Percentiles rank a stretch among this genome's conserved stretches.
phyloP scores from a whole-genome alignment of 92 coral and sea anemone genomes.

The Heteractis magnifica region DNA sequence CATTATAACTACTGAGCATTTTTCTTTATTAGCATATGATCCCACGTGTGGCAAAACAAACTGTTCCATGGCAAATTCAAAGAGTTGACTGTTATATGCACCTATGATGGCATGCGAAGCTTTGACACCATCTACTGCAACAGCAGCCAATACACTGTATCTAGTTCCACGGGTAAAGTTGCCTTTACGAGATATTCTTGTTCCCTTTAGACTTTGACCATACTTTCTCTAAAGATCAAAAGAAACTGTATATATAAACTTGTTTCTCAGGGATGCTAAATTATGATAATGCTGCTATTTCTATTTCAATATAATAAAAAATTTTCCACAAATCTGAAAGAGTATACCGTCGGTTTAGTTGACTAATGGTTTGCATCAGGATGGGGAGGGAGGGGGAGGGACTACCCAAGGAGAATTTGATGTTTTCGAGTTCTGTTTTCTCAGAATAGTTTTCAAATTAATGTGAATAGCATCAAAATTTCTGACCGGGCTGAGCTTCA shows the following conservation, averaged over 20 bases:
- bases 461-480: too few species aligned
- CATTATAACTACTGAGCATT: slow-evolving; percentile 52
- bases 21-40: slow-evolving; percentile 47
- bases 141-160: slow-evolving; percentile 54
- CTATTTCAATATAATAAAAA: too few species aligned
- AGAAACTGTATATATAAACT: neutral
- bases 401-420: too few species aligned
- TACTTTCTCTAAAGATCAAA: slow-evolving; percentile 41
- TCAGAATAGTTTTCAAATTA: too few species aligned
- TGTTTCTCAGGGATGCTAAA: too few species aligned
- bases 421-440: too few species aligned
- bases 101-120: slow-evolving; percentile 50
- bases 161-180: slow-evolving; percentile 48
- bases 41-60: slow-evolving; percentile 55
- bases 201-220: slow-evolving; percentile 46
- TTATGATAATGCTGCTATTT: too few species aligned
- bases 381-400: too few species aligned
- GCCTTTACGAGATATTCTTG: slow-evolving; percentile 24
- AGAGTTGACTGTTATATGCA: slow-evolving; percentile 33
- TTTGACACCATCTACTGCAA: slow-evolving; percentile 39
- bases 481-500: too few species aligned
- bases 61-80: slow-evolving; percentile 54
- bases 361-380: too few species aligned
- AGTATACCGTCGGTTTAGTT: too few species aligned
- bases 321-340: too few species aligned